Evolutionary conservation across 2,113 vertebrate genomes (phyloP).

Genomic region (Thunnus maccoyii): DNA sequence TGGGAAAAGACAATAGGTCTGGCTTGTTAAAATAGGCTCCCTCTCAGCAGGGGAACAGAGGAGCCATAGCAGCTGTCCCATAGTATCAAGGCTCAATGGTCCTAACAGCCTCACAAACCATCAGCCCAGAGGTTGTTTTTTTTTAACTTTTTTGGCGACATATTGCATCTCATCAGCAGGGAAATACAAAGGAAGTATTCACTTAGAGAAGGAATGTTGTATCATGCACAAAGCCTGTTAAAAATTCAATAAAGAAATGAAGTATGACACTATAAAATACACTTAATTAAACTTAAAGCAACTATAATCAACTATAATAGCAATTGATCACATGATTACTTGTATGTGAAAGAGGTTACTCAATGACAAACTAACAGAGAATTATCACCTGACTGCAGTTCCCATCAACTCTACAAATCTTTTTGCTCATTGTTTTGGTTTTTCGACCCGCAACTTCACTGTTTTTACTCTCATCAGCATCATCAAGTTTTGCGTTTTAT

Average conservation of each 20-base stretch:
- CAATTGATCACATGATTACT: too few relatives aligned
- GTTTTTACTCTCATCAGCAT: too few relatives aligned
- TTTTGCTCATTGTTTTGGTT: too few relatives aligned
- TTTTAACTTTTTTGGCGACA: background rate
- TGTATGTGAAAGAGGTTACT: too few relatives aligned
- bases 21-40: constrained; percentile 78
- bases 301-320: too few relatives aligned
- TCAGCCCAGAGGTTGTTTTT: constrained; percentile 42
- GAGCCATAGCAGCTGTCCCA: constrained; percentile 76
- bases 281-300: background rate
- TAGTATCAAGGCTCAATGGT: constrained; percentile 66
- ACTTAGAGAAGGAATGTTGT: background rate
- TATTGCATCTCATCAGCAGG: constrained; percentile 44
- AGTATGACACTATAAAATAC: background rate
- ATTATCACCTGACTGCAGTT: too few relatives aligned
- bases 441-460: too few relatives aligned
- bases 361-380: too few relatives aligned
- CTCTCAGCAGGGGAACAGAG: constrained; percentile 57
- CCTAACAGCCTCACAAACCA: constrained; percentile 44
- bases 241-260: background rate
- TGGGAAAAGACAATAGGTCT: constrained; percentile 78
- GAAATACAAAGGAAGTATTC: background rate
- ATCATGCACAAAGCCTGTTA: background rate
- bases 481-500: too few relatives aligned
- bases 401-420: too few relatives aligned